Percentiles rank a stretch among this genome's conserved stretches.
Conservation (phyloP, 1,140 invertebrate genomes). For the Drosophila albomicans region DNA sequence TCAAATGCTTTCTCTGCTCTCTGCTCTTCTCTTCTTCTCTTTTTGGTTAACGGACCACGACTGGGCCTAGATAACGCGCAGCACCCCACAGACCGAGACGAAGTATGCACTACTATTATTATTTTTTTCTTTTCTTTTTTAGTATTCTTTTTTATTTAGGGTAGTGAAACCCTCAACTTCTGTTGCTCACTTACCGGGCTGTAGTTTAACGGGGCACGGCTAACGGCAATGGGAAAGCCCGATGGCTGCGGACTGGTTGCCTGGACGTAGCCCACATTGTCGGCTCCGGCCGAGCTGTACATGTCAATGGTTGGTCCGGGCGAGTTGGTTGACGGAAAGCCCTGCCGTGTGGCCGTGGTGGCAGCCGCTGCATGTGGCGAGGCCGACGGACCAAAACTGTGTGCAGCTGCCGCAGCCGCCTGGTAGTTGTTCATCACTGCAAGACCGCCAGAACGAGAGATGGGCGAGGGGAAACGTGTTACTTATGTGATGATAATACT, state of each 20-base stretch:
- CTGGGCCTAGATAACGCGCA: conserved; percentile 32
- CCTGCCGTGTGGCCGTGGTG: conserved; percentile 89
- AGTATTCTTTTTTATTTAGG: background rate
- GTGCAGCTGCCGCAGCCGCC: conserved; percentile 90
- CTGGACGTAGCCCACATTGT: conserved; percentile 96
- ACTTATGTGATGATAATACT: background rate
- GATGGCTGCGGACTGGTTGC: conserved; percentile 96
- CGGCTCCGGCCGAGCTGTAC: conserved; percentile 92
- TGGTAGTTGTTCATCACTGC: conserved; percentile 98
- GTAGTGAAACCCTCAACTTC: too few species aligned
- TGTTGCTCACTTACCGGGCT: conserved; percentile 90
- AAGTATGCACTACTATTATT: conserved; percentile 24
- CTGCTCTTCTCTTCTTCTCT: background rate
- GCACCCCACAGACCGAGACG: conserved; percentile 28
- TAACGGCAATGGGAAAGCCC: conserved; percentile 95
- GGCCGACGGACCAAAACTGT: conserved; percentile 88
- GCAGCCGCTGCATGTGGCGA: conserved; percentile 86
- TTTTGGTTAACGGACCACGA: conserved; percentile 25
- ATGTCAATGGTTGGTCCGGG: conserved; percentile 94
- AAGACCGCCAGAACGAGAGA: conserved; percentile 51
- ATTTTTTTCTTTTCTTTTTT: conserved; percentile 10
- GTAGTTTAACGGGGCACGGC: conserved; percentile 94
- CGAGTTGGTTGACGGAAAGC: conserved; percentile 95
- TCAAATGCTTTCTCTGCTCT: conserved; percentile 2
- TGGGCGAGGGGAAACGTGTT: background rate